Percentiles rank a stretch among this genome's conserved stretches.
Evolutionary conservation across 2,797 vertebrate genomes (phyloP).

Genomic region (Protonibea diacanthus): DNA sequence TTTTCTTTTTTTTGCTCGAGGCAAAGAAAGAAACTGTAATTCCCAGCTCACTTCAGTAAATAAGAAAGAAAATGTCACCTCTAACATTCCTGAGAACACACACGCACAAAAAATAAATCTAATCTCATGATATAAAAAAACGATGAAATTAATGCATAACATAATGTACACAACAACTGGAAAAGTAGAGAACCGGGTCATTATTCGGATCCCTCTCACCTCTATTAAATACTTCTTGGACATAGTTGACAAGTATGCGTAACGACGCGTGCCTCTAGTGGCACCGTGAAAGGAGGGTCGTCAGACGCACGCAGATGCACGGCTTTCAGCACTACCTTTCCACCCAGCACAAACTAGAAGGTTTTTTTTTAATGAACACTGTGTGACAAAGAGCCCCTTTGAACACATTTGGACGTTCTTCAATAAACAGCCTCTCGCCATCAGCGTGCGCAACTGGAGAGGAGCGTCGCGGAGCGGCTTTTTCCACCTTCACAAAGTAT

Average conservation of each 20-base stretch:
- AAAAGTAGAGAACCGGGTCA: conserved; percentile 21
- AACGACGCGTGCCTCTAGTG: conserved; percentile 81
- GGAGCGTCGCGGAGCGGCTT: conserved; percentile 42
- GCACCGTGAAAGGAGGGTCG: conserved; percentile 73
- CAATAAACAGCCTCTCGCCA: conserved; percentile 30
- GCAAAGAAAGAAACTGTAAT: conserved; percentile 10
- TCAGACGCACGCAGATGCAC: conserved; percentile 71
- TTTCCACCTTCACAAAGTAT: conserved; percentile 44
- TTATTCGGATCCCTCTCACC: conserved; percentile 53
- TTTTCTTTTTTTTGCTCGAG: conserved; percentile 1
- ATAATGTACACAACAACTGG: background rate
- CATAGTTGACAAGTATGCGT: conserved; percentile 77
- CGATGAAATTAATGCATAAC: background rate
- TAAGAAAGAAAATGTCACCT: background rate
- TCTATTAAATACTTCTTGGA: conserved; percentile 69
- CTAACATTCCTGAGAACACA: background rate
- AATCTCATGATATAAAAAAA: background rate
- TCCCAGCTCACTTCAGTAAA: conserved; percentile 17
- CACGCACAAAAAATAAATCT: background rate
- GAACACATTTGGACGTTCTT: conserved; percentile 38
- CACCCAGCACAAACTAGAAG: conserved; percentile 43
- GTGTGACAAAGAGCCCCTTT: conserved; percentile 45
- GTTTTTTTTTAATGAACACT: conserved; percentile 35
- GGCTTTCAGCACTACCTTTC: conserved; percentile 53
- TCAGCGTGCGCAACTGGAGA: conserved; percentile 70